Conservation (phyloP, 2,888 invertebrate genomes). For the Apodemia zela region DNA sequence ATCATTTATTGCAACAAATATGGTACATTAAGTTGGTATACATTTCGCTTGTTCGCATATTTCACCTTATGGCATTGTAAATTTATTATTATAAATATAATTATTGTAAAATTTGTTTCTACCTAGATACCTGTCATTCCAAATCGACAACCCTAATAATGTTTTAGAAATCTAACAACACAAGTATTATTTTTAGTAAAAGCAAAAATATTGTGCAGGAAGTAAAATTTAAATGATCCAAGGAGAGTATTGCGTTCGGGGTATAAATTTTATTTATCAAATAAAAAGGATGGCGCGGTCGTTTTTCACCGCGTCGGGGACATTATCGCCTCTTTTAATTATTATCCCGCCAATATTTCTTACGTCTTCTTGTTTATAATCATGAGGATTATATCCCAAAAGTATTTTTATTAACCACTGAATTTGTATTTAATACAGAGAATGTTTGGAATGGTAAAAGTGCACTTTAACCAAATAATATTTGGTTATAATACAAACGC, state of each 20-base stretch:
- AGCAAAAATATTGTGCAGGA: constrained; percentile 38
- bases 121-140: too few species aligned
- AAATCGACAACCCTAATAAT: neutral
- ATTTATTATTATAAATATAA: too few species aligned
- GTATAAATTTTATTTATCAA: constrained; percentile 81
- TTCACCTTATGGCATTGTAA: too few species aligned
- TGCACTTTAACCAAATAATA: too few species aligned
- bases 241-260: constrained; percentile 48
- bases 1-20: too few species aligned
- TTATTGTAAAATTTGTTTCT: too few species aligned
- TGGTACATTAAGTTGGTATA: too few species aligned
- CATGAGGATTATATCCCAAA: constrained; percentile 17
- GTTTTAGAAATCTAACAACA: neutral
- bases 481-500: too few species aligned
- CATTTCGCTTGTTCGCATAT: too few species aligned
- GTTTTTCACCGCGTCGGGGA: constrained; percentile 75
- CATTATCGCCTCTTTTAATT: constrained; percentile 80
- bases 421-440: too few species aligned
- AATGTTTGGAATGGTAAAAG: too few species aligned
- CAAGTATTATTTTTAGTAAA: neutral
- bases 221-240: constrained; percentile 55
- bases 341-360: constrained; percentile 77
- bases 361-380: constrained; percentile 38
- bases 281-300: constrained; percentile 78
- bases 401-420: too few species aligned